phyloP scores from a whole-genome alignment of 2,797 vertebrate species.

The Psittacula echo region DNA sequence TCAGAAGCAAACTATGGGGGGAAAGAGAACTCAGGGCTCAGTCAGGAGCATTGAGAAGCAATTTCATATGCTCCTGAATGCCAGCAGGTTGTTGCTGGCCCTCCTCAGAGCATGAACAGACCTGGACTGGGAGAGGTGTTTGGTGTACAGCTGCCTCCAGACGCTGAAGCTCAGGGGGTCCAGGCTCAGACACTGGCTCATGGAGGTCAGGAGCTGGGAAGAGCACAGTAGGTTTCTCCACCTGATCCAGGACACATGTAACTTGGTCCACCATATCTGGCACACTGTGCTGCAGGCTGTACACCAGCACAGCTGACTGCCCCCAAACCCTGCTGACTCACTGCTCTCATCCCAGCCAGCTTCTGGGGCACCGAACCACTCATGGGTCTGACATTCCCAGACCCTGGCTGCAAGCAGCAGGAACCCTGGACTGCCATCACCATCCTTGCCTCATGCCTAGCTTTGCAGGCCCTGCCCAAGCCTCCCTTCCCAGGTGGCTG shows the following conservation, averaged over 20 bases:
- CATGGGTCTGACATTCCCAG: accelerated
- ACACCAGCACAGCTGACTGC: accelerated
- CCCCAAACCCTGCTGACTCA: not conserved
- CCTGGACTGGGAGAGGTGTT: conserved; percentile 94
- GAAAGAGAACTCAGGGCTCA: not conserved
- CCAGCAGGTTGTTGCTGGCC: not conserved
- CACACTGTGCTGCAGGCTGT: accelerated
- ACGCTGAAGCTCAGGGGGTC: conserved; percentile 89
- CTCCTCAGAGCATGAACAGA: conserved; percentile 15
- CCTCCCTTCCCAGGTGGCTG: not conserved
- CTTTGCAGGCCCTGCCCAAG: not conserved
- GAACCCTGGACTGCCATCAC: not conserved
- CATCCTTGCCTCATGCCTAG: not conserved
- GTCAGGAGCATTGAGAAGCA: not conserved
- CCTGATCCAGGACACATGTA: not conserved
- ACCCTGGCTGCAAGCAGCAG: accelerated
- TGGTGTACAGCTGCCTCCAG: conserved; percentile 95
- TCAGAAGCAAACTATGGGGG: conserved; percentile 86
- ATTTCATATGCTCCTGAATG: accelerated
- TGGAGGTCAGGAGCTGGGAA: conserved; percentile 86
- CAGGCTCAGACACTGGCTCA: conserved; percentile 89
- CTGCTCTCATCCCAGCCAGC: not conserved
- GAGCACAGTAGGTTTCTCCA: not conserved
- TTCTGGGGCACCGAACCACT: not conserved
- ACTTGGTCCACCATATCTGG: accelerated